Conservation (phyloP, 2,113 vertebrate species). For the Procavia capensis region DNA sequence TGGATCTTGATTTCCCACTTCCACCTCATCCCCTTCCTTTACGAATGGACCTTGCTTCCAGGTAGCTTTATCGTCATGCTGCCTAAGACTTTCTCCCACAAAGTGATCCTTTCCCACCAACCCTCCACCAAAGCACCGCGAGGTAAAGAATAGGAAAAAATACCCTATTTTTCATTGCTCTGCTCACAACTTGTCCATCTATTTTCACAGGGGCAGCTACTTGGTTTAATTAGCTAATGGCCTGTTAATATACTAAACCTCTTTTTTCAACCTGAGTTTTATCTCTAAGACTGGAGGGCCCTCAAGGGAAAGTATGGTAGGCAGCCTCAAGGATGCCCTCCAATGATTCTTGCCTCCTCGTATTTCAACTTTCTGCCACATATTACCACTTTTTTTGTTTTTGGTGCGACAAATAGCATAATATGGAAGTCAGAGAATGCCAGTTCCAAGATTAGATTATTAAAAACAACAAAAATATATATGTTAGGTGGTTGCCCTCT, state of each 20-base stretch:
- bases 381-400: no score
- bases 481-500: background rate
- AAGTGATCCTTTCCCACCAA: background rate
- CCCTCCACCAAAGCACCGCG: background rate
- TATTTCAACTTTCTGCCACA: background rate
- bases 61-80: background rate
- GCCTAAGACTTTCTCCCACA: background rate
- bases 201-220: background rate
- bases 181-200: background rate
- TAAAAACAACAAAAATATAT: background rate
- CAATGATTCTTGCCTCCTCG: background rate
- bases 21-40: background rate
- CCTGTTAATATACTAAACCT: background rate
- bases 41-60: background rate
- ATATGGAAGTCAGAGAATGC: background rate
- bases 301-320: background rate
- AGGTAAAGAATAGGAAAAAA: background rate
- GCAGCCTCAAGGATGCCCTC: background rate
- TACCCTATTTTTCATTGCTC: background rate
- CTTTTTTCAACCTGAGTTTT: conserved; percentile 1
- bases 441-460: background rate
- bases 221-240: background rate
- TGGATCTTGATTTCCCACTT: background rate
- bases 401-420: background rate
- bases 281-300: background rate